Evolutionary conservation across 2,888 invertebrate genomes (phyloP).

Genomic region (Microctonus brassicae): DNA sequence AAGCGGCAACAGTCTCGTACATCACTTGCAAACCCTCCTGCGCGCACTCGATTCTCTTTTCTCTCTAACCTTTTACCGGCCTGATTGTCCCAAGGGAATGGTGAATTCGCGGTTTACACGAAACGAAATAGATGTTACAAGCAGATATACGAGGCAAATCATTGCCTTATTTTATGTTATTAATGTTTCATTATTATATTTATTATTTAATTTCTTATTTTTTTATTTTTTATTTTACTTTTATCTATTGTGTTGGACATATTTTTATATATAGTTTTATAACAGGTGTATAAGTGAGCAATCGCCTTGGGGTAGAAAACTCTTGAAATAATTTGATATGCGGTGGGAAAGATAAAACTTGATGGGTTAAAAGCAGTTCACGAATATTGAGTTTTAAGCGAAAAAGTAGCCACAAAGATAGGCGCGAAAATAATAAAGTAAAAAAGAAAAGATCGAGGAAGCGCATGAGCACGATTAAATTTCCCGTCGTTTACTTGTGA

Average conservation of each 20-base stretch:
- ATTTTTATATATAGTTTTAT: background rate
- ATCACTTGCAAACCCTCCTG: conserved; percentile 32
- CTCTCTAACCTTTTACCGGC: conserved; percentile 11
- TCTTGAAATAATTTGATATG: conserved; percentile 27
- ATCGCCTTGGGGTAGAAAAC: conserved; percentile 5
- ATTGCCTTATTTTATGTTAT: conserved; percentile 6
- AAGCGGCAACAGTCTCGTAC: conserved; percentile 29
- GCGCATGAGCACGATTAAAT: conserved; percentile 51
- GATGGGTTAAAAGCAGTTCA: conserved; percentile 2
- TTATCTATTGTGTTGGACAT: background rate
- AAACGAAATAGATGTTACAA: conserved; percentile 14
- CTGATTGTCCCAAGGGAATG: conserved; percentile 25
- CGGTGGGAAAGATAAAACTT: conserved; percentile 23
- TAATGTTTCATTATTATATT: background rate
- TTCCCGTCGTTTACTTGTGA: conserved; percentile 41
- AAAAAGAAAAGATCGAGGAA: conserved; percentile 20
- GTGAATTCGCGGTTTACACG: conserved; percentile 23
- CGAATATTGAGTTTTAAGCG: conserved; percentile 8
- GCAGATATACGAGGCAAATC: conserved; percentile 18
- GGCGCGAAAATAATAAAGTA: background rate
- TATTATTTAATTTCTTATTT: background rate
- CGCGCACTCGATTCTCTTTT: conserved; percentile 14
- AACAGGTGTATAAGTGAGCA: background rate
- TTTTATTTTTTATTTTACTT: background rate
- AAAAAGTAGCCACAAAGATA: conserved; percentile 5